phyloP scores from a whole-genome alignment of 2,888 invertebrate species.

The Chironomus tentans region DNA sequence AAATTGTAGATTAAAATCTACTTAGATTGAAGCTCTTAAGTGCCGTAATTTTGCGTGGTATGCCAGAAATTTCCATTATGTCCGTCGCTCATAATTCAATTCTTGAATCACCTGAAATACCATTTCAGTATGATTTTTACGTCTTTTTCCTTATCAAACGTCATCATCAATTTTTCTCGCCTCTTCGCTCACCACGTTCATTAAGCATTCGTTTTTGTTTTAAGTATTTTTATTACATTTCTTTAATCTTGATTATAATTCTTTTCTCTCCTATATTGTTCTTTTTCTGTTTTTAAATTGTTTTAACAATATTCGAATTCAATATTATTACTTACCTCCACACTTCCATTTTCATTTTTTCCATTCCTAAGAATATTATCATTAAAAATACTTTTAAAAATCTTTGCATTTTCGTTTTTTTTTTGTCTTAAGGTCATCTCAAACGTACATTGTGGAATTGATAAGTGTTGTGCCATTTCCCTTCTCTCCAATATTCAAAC shows the following conservation, averaged over 20 bases:
- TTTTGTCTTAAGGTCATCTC: conserved; percentile 24
- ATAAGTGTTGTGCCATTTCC: conserved; percentile 4
- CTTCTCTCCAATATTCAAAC: not conserved
- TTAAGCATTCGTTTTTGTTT: conserved; percentile 23
- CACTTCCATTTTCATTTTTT: not conserved
- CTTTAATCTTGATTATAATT: conserved; percentile 11
- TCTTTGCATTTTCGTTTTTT: not conserved
- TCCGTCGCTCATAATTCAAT: conserved; percentile 16
- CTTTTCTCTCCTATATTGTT: not conserved
- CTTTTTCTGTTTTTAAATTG: not conserved
- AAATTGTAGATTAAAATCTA: not conserved
- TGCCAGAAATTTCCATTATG: conserved; percentile 3
- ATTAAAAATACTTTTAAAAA: conserved; percentile 1
- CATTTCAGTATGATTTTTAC: not conserved
- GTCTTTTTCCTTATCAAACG: not conserved
- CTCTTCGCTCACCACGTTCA: conserved; percentile 15
- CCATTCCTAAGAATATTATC: conserved; percentile 8
- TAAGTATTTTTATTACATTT: conserved; percentile 21
- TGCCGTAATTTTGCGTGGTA: not conserved
- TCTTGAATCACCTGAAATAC: not conserved
- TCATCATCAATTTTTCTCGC: conserved; percentile 20
- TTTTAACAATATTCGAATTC: not conserved
- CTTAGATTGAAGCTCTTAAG: not conserved
- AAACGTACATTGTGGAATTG: conserved; percentile 10
- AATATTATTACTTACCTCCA: not conserved